These are phyloP conservation scores for Synergus itoensis DNA, from an alignment of 2,888 invertebrate species.

Conservation along the genomic window DNA sequence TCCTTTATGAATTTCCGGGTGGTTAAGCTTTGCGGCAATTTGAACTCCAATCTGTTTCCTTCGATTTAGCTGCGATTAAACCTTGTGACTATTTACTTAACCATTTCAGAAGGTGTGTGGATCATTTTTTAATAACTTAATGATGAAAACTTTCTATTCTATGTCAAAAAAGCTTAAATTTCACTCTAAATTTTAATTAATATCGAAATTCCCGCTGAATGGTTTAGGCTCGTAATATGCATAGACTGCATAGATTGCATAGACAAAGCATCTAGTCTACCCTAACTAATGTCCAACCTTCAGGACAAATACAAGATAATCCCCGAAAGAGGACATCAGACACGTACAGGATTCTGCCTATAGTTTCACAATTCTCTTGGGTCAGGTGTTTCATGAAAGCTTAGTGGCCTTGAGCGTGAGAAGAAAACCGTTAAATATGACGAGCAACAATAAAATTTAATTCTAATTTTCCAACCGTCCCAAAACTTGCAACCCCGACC, in stretches of 20 bases:
- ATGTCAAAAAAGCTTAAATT: not conserved
- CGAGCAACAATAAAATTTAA: not conserved
- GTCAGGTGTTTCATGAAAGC: constrained; percentile 25
- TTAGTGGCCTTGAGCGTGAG: constrained; percentile 7
- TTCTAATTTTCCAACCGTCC: not conserved
- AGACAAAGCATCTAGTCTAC: no score
- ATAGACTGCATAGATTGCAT: no score
- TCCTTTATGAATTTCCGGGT: constrained; percentile 59
- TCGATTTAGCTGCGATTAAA: constrained; percentile 30
- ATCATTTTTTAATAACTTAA: not conserved
- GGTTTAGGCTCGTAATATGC: no score
- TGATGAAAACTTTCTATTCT: not conserved
- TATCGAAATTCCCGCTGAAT: no score
- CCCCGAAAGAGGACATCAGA: constrained; percentile 60
- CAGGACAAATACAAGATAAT: constrained; percentile 60
- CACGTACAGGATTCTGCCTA: constrained; percentile 66
- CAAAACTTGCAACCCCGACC: not conserved
- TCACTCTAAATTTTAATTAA: no score
- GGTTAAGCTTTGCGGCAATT: constrained; percentile 50
- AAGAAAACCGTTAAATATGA: not conserved
- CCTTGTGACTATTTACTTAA: constrained; percentile 1
- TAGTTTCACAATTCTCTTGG: constrained; percentile 19
- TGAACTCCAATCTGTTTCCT: constrained; percentile 30
- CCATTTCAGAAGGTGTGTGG: not conserved
- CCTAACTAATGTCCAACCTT: no score